Conservation (phyloP, 2,888 invertebrate genomes). For the Pristionchus mayeri region DNA sequence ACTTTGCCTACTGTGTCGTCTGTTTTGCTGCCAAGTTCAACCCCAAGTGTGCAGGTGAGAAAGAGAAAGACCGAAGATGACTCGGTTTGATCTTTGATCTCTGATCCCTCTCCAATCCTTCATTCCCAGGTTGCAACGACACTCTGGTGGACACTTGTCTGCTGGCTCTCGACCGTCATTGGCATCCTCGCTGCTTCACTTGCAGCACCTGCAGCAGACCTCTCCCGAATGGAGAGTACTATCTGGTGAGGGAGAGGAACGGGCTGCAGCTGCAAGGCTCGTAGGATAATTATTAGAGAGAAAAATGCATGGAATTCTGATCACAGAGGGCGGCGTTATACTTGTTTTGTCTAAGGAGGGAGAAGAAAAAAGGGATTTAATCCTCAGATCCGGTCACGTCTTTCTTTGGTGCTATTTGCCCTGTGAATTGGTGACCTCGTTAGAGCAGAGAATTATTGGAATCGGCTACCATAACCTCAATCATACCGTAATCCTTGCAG, state of each 20-base stretch:
- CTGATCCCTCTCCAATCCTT: neutral
- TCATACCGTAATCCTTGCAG: slow-evolving; percentile 7
- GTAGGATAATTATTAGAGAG: no score
- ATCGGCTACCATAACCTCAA: neutral
- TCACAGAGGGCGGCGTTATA: no score
- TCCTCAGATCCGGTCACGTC: no score
- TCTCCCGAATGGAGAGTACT: slow-evolving; percentile 73
- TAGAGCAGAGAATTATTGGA: no score
- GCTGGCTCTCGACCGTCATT: slow-evolving; percentile 73
- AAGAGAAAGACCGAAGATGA: neutral
- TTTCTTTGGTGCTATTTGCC: no score
- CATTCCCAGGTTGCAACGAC: slow-evolving; percentile 68
- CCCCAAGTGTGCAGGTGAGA: slow-evolving; percentile 72
- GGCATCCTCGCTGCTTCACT: slow-evolving; percentile 73
- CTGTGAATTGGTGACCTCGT: no score
- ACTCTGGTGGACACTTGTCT: slow-evolving; percentile 74
- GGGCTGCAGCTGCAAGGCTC: no score
- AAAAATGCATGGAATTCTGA: no score
- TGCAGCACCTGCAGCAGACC: slow-evolving; percentile 70
- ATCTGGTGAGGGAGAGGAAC: slow-evolving; percentile 55
- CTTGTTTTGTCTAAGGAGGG: no score
- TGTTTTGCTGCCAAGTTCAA: slow-evolving; percentile 74
- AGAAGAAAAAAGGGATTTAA: no score
- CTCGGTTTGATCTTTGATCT: neutral
- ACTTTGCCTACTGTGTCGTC: slow-evolving; percentile 71